Evolutionary conservation across 2,113 vertebrate genomes (phyloP), one percentile per base, ranked within the genome.

Genomic region (Nestor notabilis): DNA sequence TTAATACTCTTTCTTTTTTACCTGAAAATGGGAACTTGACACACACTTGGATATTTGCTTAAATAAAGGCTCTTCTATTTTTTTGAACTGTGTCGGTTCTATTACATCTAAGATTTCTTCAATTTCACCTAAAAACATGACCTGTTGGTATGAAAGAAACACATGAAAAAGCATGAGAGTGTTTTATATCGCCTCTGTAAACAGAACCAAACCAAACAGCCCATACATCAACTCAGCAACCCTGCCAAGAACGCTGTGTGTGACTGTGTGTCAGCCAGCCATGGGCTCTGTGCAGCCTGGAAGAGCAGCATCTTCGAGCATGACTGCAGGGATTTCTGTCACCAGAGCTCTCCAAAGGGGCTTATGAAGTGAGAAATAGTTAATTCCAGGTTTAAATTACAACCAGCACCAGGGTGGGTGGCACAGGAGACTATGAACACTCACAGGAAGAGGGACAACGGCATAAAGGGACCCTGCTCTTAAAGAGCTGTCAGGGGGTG

Each of bases 81-180:
- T 99, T 97, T 99, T 99, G 98, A 99, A 99, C 88, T 99, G 99
- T 5, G 99, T 99, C 5, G 99, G 99, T 98, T 99, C 99, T 82
- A 99, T 99, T 93, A 99, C 99, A 87, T 99, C 99, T 98, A 99
- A 97, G 90, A 99, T 99, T 98, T 99, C 99, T 98, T 99, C 99
- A 49, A 99, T 99, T 98, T 99, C 99, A 82, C 99, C 99, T 97
- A 99, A 98, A 98, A 99, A 99, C 99, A 99, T 99, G 66, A 99
- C 99, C 99, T 99, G 83, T 88, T 92, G 61, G 58, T n/a, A 80
- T 28, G 93, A 58, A 94, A 93, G 81, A 84, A 79, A 87, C 2
- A 39, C 2, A 69, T 37, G 21, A 66, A 28, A 10, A 72, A 44
- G 9, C 5, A 50, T 60, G 29, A 95, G 43, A 81, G 13, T 21